Percentiles rank a stretch among this genome's conserved stretches.
Conservation (phyloP, 2,888 invertebrate species). For the Polydrusus tereticollis region DNA sequence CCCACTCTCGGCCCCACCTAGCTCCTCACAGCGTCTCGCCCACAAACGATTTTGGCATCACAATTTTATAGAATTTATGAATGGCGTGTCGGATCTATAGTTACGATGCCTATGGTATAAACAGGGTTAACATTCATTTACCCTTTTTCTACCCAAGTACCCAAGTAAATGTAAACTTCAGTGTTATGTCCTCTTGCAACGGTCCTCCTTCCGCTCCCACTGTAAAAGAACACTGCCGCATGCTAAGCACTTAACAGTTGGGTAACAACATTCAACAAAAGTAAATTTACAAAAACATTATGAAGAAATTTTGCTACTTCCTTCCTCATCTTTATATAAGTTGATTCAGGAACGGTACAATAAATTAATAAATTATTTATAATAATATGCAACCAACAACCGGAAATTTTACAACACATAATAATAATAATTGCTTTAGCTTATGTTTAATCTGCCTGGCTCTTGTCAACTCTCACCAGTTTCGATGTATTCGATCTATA, state of each 20-base stretch:
- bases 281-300: slow-evolving; percentile 5
- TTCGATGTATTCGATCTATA: background rate
- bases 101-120: too few species aligned
- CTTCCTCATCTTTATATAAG: slow-evolving; percentile 45
- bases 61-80: too few species aligned
- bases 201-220: too few species aligned
- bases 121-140: too few species aligned
- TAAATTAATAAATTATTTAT: slow-evolving; percentile 50
- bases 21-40: too few species aligned
- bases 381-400: slow-evolving; percentile 32
- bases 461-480: slow-evolving; percentile 28
- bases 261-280: slow-evolving; percentile 18
- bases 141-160: too few species aligned
- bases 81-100: too few species aligned
- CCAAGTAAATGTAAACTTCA: too few species aligned
- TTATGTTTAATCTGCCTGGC: slow-evolving; percentile 25
- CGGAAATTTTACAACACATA: slow-evolving; percentile 46
- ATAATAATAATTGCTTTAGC: slow-evolving; percentile 40
- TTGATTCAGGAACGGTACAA: slow-evolving; percentile 42
- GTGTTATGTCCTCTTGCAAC: too few species aligned
- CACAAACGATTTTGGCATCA: too few species aligned
- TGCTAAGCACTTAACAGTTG: slow-evolving; percentile 11
- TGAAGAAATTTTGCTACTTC: slow-evolving; percentile 43
- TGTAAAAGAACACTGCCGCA: too few species aligned
- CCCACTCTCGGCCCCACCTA: too few species aligned